phyloP scores from a whole-genome alignment of 2,888 invertebrate genomes.

The Urechis unicinctus region DNA sequence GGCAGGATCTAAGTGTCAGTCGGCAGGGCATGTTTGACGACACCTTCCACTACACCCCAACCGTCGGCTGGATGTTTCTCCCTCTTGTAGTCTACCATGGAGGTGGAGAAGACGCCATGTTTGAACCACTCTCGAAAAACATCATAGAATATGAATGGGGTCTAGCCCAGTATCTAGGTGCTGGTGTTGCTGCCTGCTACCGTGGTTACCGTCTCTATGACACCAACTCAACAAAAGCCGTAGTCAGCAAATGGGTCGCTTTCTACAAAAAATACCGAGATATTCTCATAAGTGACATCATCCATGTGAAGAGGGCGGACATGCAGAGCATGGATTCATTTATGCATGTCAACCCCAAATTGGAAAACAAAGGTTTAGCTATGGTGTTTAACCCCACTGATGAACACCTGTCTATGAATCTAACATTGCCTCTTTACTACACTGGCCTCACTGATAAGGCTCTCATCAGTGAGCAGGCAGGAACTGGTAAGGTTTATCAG shows the following conservation, averaged over 20 bases:
- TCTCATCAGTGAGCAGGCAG: constrained; percentile 12
- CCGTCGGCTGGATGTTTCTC: constrained; percentile 24
- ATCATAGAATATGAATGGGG: constrained; percentile 22
- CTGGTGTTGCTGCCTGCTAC: constrained; percentile 24
- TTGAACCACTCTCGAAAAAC: constrained; percentile 21
- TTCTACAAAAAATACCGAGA: constrained; percentile 23
- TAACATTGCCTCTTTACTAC: constrained; percentile 22
- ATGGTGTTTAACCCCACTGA: constrained; percentile 25
- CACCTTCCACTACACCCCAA: too few species aligned
- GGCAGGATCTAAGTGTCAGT: constrained; percentile 22
- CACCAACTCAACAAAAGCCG: constrained; percentile 14
- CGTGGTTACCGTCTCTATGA: constrained; percentile 21
- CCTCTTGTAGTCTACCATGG: constrained; percentile 21
- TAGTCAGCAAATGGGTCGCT: constrained; percentile 20
- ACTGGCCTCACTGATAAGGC: constrained; percentile 17
- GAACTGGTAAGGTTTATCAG: not conserved
- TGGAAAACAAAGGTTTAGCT: constrained; percentile 17
- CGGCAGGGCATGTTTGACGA: too few species aligned
- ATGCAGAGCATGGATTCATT: constrained; percentile 22
- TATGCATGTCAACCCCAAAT: constrained; percentile 22
- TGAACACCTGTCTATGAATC: not conserved
- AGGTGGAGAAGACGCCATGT: constrained; percentile 18
- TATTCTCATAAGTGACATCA: constrained; percentile 21
- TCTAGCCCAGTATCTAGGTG: constrained; percentile 22
- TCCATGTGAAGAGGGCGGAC: constrained; percentile 22